Base-by-base conservation (phyloP, 1,140 invertebrate species). In the Brachionus asplanchnoidis region DNA sequence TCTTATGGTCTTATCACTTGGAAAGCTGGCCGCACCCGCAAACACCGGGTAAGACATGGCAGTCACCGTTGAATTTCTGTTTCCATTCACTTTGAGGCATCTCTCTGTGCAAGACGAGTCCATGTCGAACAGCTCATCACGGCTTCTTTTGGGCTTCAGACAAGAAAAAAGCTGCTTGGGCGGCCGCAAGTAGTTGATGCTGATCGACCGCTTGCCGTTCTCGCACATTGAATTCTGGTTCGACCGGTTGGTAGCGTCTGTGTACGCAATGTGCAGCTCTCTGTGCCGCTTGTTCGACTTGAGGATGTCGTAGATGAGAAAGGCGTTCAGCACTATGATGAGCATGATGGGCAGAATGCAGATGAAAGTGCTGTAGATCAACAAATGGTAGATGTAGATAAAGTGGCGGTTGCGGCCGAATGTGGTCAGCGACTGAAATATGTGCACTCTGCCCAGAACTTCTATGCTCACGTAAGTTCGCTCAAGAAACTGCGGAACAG, bases 211-310 rank as follows among this genome's bases (percentile, higher is more conserved):
- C 32, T 77, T 77, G 20, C 44, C 44, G 42, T 26, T 20, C 46
- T 77, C 42, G 2, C 17, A n/a, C n/a, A 82, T 65, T 23, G 79
- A 82, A 20, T 68, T 60, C 26, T 65, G 23, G n/a, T 65, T 60
- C 7, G 53, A 68, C 40, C 79, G 8, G n/a, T 28, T 65, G 9
- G 79, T 65, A 6, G 79, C 36, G 12, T 68, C 50, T 9, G 77
- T 65, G 17, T 60, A 65, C 4, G 65, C 79, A 65, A 65, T 65
- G 28, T 68, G 32, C 17, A 82, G 42, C 12, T 82, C 79, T n/a
- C 79, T 11, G 26, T 82, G 79, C 8, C 79, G 79, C 40, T 82
- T 82, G 23, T 82, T 82, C 7, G 79, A 82, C 32, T 82, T 82
- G 12, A 82, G 17, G 4, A 82, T 82, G 26, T 82, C 79, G 7